phyloP scores from a whole-genome alignment of 2,797 vertebrate genomes.

The Sandelia bainsii region DNA sequence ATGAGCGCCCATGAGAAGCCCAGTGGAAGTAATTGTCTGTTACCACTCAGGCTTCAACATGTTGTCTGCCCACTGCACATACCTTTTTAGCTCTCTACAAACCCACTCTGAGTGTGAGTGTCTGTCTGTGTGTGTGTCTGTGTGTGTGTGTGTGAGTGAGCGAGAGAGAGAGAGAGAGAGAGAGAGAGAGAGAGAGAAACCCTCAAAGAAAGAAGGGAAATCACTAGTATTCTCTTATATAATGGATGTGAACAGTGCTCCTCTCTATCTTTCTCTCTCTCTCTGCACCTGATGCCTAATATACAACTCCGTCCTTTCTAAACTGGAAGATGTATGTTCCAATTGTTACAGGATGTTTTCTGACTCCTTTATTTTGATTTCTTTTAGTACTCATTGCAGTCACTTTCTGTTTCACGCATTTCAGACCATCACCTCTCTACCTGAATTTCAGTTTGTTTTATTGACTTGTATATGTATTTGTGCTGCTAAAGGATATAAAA shows the following conservation, averaged over 20 bases:
- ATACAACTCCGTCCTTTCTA: constrained; percentile 20
- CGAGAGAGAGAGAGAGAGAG: neutral
- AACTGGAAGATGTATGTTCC: neutral
- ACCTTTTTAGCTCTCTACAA: constrained; percentile 65
- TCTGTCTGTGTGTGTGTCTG: constrained; percentile 24
- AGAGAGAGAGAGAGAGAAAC: neutral
- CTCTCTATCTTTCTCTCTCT: constrained; percentile 12
- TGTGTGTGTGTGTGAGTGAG: constrained; percentile 17
- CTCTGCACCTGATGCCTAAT: constrained; percentile 49
- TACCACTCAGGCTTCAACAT: constrained; percentile 78
- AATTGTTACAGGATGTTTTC: neutral
- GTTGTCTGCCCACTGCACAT: constrained; percentile 77
- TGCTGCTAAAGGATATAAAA: neutral
- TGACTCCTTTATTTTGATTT: constrained; percentile 4
- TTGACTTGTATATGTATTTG: neutral
- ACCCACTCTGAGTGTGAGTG: constrained; percentile 39
- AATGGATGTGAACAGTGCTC: constrained; percentile 35
- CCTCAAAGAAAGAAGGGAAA: constrained; percentile 29
- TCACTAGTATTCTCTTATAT: constrained; percentile 49
- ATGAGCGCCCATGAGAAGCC: constrained; percentile 78
- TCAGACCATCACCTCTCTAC: neutral
- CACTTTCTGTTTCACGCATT: constrained; percentile 8
- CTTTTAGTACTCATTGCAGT: constrained; percentile 32
- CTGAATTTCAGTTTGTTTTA: constrained; percentile 12
- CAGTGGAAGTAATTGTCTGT: constrained; percentile 81